Base-by-base conservation (phyloP, 2,113 vertebrate species). In the Eclectus roratus region DNA sequence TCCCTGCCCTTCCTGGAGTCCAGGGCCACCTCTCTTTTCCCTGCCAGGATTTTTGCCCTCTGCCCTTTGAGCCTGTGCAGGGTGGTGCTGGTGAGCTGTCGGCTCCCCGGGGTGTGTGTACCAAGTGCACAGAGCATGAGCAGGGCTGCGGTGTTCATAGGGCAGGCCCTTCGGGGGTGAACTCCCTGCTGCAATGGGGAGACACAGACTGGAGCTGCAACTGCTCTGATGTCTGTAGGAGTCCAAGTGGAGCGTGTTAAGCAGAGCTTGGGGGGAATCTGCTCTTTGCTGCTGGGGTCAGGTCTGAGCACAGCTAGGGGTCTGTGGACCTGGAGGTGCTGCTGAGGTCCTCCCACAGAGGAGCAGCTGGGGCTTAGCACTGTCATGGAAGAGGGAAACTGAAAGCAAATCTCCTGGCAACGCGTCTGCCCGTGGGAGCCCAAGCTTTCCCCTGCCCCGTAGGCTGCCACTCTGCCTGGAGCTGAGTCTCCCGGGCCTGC, bases 191-290 rank as follows among this genome's bases (percentile, higher is more conserved):
- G 25, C 5, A 0, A 2, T 1, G 7, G 50, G 56, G 21, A 25
- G 21, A 44, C 46, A 23, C 4, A 9, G 37, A 3, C 20, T 2
- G 3, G 68, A 65, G 61, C 74, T 72, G 33, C 0, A 0, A 4
- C 39, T 55, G 63, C 39, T 35, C 15, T 37, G 47, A 13, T 39
- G 21, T 63, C 35, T 50, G 11, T 37, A 21, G n/a, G 78, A 79
- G 55, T n/a, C 66, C 23, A 16, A 46, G 27, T 0, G 3, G 25
- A 44, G 17, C 0, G 1, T 6, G 47, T 27, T 60, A 17, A 63
- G 50, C 29, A 12, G 37, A 68, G 33, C 39, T 52, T 1, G 6
- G 17, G 33, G 3, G 37, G 7, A 25, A 29, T 78, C 44, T 13
- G 39, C 49, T 66, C 63, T 25, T 53, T 4, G 7, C 53, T 55